Conservation (phyloP, 2,797 vertebrate species). For the Galaxias olidus region DNA sequence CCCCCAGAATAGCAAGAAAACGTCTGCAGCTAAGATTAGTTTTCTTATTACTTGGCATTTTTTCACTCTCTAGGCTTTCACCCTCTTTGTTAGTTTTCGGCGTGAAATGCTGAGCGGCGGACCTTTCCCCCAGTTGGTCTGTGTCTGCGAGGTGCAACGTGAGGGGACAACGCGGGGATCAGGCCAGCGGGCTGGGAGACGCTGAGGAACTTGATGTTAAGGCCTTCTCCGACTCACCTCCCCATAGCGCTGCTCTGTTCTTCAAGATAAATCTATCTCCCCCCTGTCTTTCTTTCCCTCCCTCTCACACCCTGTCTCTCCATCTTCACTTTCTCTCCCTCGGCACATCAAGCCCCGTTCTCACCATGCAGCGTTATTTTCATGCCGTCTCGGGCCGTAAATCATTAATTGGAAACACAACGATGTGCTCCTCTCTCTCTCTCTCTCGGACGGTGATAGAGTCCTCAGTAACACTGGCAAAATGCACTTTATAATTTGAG, state of each 20-base stretch:
- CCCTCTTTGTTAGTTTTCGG: constrained; percentile 41
- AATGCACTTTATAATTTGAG: constrained; percentile 47
- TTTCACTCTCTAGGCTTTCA: constrained; percentile 39
- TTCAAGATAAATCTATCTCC: background rate
- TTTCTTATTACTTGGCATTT: constrained; percentile 60
- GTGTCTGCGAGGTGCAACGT: constrained; percentile 24
- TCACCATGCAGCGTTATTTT: constrained; percentile 49
- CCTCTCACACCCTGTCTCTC: constrained; percentile 17
- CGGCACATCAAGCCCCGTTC: constrained; percentile 32
- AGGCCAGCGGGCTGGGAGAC: too few species aligned
- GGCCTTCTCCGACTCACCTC: background rate
- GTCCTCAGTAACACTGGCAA: constrained; percentile 45
- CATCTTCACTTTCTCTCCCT: constrained; percentile 32
- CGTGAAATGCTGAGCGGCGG: constrained; percentile 46
- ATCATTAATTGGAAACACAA: constrained; percentile 57
- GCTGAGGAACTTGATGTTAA: background rate
- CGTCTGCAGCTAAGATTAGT: constrained; percentile 63
- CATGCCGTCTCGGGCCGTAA: constrained; percentile 34
- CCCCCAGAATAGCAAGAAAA: constrained; percentile 60
- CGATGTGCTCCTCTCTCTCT: constrained; percentile 7
- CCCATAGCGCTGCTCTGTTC: background rate
- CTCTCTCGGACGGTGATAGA: constrained; percentile 20
- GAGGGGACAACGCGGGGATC: too few species aligned
- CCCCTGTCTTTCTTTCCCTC: constrained; percentile 14
- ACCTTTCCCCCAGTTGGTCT: constrained; percentile 58